phyloP scores from a whole-genome alignment of 2,797 vertebrate species.

The Pampus argenteus region DNA sequence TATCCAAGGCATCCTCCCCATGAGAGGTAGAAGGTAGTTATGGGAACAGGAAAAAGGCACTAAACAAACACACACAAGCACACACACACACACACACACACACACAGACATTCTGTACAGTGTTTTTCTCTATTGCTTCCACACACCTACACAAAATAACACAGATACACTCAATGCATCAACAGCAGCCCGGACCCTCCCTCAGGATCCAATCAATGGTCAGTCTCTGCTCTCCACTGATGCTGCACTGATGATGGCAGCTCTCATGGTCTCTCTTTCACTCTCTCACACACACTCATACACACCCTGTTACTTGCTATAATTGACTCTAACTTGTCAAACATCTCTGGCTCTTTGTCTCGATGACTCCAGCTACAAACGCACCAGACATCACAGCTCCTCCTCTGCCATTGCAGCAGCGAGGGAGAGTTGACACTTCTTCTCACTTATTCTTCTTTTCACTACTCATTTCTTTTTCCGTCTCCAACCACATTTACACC shows the following conservation, averaged over 20 bases:
- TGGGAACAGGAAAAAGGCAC: slow-evolving; percentile 15
- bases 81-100: not conserved
- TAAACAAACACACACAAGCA: slow-evolving; percentile 3
- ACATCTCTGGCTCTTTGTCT: slow-evolving; percentile 30
- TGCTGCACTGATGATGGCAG: slow-evolving; percentile 41
- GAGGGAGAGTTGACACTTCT: slow-evolving; percentile 16
- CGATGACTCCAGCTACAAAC: not conserved
- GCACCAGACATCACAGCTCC: slow-evolving; percentile 28
- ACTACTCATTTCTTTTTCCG: slow-evolving; percentile 26
- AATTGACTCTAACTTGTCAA: slow-evolving; percentile 49
- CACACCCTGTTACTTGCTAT: slow-evolving; percentile 13
- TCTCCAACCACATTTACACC: slow-evolving; percentile 28
- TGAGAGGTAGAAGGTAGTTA: slow-evolving; percentile 21
- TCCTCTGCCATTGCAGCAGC: slow-evolving; percentile 31
- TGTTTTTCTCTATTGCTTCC: not conserved
- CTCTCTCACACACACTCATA: not conserved
- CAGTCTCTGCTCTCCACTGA: slow-evolving; percentile 62
- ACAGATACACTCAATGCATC: slow-evolving; percentile 16
- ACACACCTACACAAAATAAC: slow-evolving; percentile 21
- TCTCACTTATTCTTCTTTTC: slow-evolving; percentile 38
- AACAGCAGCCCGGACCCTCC: slow-evolving; percentile 40
- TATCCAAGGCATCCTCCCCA: slow-evolving; percentile 18
- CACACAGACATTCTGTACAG: not conserved
- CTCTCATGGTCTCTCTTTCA: not conserved
- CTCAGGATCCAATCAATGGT: slow-evolving; percentile 56